phyloP scores from a whole-genome alignment of 2,888 invertebrate genomes.

The Drosophila infuscata region DNA sequence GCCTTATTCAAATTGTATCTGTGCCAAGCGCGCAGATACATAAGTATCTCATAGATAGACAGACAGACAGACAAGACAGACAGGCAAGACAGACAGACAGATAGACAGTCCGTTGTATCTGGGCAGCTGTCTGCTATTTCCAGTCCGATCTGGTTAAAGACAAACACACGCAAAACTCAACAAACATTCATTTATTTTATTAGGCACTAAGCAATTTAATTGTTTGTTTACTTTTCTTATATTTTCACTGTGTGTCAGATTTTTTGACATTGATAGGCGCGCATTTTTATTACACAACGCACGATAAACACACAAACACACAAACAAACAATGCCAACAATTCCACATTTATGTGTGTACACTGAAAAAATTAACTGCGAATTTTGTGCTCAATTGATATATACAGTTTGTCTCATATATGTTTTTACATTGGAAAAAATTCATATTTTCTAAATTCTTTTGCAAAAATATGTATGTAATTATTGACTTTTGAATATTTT shows the following conservation, averaged over 20 bases:
- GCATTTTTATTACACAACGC: slow-evolving; percentile 76
- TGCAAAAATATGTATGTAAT: too few relatives aligned
- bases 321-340: not conserved
- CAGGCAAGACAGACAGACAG: not conserved
- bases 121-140: slow-evolving; percentile 53
- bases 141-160: slow-evolving; percentile 60
- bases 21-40: slow-evolving; percentile 46
- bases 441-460: too few relatives aligned
- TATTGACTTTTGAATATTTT: too few relatives aligned
- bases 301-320: slow-evolving; percentile 17
- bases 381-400: not conserved
- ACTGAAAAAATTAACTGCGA: not conserved
- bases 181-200: slow-evolving; percentile 75
- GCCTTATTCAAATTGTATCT: slow-evolving; percentile 50
- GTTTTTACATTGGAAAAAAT: too few relatives aligned
- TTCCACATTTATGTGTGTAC: not conserved
- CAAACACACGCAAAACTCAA: slow-evolving; percentile 50
- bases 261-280: slow-evolving; percentile 79
- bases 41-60: slow-evolving; percentile 11
- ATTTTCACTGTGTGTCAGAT: slow-evolving; percentile 76
- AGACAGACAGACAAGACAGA: not conserved
- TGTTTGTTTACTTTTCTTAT: slow-evolving; percentile 78
- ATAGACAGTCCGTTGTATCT: slow-evolving; percentile 27
- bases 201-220: slow-evolving; percentile 78
- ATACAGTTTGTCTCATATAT: too few relatives aligned